Evolutionary conservation across 2,113 vertebrate genomes (phyloP).

Genomic region (Psittacara wagleri): DNA sequence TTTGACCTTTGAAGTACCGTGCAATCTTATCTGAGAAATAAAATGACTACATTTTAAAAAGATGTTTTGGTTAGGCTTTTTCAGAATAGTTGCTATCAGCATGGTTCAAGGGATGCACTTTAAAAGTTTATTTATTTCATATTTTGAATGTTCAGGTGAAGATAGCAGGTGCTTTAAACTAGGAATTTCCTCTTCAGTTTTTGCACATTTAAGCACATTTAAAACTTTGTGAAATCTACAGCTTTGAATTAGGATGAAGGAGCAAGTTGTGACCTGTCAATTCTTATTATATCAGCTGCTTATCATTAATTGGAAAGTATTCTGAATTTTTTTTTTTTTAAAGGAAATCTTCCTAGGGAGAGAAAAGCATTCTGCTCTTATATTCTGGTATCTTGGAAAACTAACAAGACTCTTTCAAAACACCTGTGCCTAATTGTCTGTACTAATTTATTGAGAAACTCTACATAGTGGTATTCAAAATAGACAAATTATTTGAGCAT

Average conservation of each 20-base stretch:
- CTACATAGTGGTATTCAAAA: neutral
- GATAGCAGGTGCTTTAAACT: neutral
- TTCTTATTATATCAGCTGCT: slow-evolving; percentile 22
- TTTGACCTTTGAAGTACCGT: neutral
- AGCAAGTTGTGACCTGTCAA: slow-evolving; percentile 24
- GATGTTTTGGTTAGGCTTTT: neutral
- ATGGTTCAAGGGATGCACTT: neutral
- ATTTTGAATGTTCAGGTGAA: neutral
- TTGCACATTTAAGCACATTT: neutral
- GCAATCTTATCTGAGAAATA: neutral
- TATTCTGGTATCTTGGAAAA: slow-evolving; percentile 16
- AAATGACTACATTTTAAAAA: neutral
- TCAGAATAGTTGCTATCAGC: neutral
- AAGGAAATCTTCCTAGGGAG: neutral
- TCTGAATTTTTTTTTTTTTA: neutral
- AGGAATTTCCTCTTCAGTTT: neutral
- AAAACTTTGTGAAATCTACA: neutral
- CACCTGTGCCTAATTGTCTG: slow-evolving; percentile 22
- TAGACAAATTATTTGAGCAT: neutral
- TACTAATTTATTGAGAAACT: neutral
- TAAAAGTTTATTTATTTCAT: neutral
- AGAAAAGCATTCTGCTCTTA: slow-evolving; percentile 19
- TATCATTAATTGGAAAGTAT: slow-evolving; percentile 8
- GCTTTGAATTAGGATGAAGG: neutral
- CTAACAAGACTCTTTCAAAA: slow-evolving; percentile 29